phyloP scores from a whole-genome alignment of 2,888 invertebrate species.

The Brachynemurus nebulosus region DNA sequence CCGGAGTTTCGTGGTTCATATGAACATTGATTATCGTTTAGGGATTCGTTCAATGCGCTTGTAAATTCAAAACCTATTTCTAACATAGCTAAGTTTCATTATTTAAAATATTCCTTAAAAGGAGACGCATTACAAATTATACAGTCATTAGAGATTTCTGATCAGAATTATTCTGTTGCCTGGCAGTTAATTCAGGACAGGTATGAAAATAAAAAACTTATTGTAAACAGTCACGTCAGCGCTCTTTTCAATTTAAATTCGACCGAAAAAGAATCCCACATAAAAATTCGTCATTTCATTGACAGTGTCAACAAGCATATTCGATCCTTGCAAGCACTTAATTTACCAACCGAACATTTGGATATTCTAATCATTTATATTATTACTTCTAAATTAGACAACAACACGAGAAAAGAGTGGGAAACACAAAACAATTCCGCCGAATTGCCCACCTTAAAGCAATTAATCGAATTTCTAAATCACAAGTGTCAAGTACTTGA shows the following conservation, averaged over 20 bases:
- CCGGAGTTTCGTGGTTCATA: slow-evolving; percentile 10
- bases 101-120: slow-evolving; percentile 8
- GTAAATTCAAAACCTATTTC: slow-evolving; percentile 5
- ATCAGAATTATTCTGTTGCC: slow-evolving; percentile 8
- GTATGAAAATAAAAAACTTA: slow-evolving; percentile 1
- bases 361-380: slow-evolving; percentile 4
- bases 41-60: slow-evolving; percentile 8
- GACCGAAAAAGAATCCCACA: not conserved
- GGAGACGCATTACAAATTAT: slow-evolving; percentile 4
- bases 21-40: slow-evolving; percentile 10
- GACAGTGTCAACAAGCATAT: not conserved
- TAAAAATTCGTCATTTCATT: not conserved
- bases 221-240: slow-evolving; percentile 1
- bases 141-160: slow-evolving; percentile 4
- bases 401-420: slow-evolving; percentile 1
- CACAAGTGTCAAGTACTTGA: not conserved
- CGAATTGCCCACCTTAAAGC: not conserved
- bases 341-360: not conserved
- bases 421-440: not conserved
- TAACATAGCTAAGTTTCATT: slow-evolving; percentile 10
- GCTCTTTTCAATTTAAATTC: not conserved
- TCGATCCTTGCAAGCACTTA: not conserved
- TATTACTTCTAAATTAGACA: slow-evolving; percentile 4
- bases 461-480: not conserved
- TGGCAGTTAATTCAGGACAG: not conserved